Evolutionary conservation across 1,140 invertebrate genomes (phyloP).

Genomic region (Drosophila miranda): DNA sequence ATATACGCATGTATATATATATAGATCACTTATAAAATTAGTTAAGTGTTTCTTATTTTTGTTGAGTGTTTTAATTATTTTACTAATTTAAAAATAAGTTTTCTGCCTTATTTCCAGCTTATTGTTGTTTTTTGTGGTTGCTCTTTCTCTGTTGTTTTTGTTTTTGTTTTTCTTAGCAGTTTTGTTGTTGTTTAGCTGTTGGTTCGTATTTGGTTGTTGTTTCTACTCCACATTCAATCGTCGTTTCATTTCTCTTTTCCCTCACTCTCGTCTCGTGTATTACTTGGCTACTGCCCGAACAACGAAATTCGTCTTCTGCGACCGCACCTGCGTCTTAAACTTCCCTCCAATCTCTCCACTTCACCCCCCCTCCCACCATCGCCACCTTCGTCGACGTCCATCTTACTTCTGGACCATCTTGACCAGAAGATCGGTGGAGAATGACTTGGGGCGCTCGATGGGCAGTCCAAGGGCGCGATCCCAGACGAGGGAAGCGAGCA

Average conservation of each 20-base stretch:
- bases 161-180: slow-evolving; percentile 33
- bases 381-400: background rate
- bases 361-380: slow-evolving; percentile 14
- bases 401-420: slow-evolving; percentile 81
- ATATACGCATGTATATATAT: slow-evolving; percentile 41
- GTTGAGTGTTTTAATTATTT: slow-evolving; percentile 50
- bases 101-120: slow-evolving; percentile 71
- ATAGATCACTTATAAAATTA: slow-evolving; percentile 67
- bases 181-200: slow-evolving; percentile 45
- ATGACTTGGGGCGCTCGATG: slow-evolving; percentile 97
- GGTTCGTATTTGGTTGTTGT: slow-evolving; percentile 68
- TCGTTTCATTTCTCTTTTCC: slow-evolving; percentile 20
- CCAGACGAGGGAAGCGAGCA: slow-evolving; percentile 96
- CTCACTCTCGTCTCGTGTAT: slow-evolving; percentile 19
- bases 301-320: slow-evolving; percentile 22
- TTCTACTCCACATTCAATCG: slow-evolving; percentile 40
- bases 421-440: slow-evolving; percentile 76
- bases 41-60: slow-evolving; percentile 52
- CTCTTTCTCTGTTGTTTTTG: slow-evolving; percentile 46
- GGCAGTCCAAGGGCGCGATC: slow-evolving; percentile 96
- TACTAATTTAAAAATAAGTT: slow-evolving; percentile 72
- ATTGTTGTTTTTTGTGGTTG: slow-evolving; percentile 64
- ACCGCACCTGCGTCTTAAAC: slow-evolving; percentile 27
- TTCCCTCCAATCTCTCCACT: slow-evolving; percentile 8
- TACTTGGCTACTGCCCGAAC: slow-evolving; percentile 40